phyloP scores from a whole-genome alignment of 2,797 vertebrate genomes.

The Xiphophorus birchmanni region DNA sequence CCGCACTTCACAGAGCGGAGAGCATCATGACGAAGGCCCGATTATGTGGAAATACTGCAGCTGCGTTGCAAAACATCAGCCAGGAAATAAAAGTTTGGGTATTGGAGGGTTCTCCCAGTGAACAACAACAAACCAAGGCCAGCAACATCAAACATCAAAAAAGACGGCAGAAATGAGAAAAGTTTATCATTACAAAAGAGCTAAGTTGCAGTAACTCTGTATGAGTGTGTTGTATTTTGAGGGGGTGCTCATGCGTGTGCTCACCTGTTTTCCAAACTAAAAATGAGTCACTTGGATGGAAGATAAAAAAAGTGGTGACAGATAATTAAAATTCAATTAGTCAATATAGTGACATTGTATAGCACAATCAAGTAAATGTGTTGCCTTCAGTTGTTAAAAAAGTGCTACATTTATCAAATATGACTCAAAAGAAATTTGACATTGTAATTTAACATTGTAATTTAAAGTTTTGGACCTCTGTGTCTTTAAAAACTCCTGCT shows the following conservation, averaged over 20 bases:
- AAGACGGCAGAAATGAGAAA: neutral
- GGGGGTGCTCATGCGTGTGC: neutral
- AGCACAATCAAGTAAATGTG: neutral
- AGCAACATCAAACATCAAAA: neutral
- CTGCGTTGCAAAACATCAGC: neutral
- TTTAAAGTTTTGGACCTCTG: too few relatives aligned
- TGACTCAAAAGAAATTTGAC: too few relatives aligned
- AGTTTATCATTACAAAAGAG: neutral
- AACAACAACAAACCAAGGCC: neutral
- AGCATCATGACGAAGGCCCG: neutral
- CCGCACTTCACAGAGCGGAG: neutral
- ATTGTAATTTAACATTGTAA: too few relatives aligned
- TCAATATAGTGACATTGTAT: neutral
- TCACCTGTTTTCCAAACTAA: neutral
- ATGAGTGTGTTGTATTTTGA: neutral
- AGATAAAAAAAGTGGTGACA: neutral
- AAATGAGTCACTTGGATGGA: conserved; percentile 4
- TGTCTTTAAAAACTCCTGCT: too few relatives aligned
- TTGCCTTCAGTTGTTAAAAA: neutral
- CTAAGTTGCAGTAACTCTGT: neutral
- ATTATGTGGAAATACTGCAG: neutral
- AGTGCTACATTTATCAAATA: too few relatives aligned
- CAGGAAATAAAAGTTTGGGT: neutral
- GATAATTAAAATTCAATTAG: neutral
- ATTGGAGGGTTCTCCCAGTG: neutral